Evolutionary conservation across 2,888 invertebrate genomes (phyloP), one percentile per base, ranked within the genome.

Genomic region (Cosmorhoe ocellata): DNA sequence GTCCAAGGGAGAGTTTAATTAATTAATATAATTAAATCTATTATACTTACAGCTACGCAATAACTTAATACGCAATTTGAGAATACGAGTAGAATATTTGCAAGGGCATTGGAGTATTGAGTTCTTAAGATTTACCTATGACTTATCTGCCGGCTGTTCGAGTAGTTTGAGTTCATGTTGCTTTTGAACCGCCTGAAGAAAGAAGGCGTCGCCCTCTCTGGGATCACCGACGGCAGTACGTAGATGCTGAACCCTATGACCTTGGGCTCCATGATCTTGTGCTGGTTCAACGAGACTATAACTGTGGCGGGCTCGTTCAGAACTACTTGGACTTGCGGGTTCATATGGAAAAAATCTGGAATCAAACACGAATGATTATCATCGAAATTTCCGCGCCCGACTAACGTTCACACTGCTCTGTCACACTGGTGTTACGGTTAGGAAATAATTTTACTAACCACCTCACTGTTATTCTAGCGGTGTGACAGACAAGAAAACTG

Each of bases 231-330:
- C 56, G 93, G 92, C 65, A 95, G 80, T 33, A 93, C 92, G 77
- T 97, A 97, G 42, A 96, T 94, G 44, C 97, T 97, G 76, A 97
- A 98, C 24, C 98, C 98, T 59, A 98, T 96, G 3, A 97, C 97
- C 90, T 97, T 97, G 8, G 97, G 97, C 78, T 97, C 97, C 92
- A 97, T 95, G 42, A 97, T 95, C 57, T 96, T 95, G 79, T 97
- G 97, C 73, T 97, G 97, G 77, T 96, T 96, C 8, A 98, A 84
- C 0, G 96, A 96, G 41, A 98, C 93, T 9, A 97, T 93, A 0
- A 96, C 93, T 0, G 77, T 78, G 46, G 80, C 83, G 0, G 75
- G 59, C 74, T 97, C 97, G 66, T 93, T 93, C 24, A 97, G 80
- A 36, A 94, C 92, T 37, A 98, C 78, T 69, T 97, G 94, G 31